phyloP scores from a whole-genome alignment of 2,888 invertebrate species.

The Pyralis farinalis region DNA sequence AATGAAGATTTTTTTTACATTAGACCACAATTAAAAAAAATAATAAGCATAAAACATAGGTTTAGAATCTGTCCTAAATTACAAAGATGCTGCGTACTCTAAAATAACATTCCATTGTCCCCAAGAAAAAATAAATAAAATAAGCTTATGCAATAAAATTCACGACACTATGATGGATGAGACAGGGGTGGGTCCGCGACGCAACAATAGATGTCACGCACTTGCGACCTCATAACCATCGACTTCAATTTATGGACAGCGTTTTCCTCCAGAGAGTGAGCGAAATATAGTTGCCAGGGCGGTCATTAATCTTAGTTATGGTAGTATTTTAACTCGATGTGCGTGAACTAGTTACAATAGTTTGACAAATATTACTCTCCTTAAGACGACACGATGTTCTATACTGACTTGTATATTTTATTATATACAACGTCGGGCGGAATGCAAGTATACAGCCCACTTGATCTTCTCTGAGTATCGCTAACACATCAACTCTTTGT shows the following conservation, averaged over 20 bases:
- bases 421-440: too few species aligned
- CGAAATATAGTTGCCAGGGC: slow-evolving; percentile 20
- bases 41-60: too few species aligned
- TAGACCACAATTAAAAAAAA: too few species aligned
- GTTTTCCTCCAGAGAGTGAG: slow-evolving; percentile 37
- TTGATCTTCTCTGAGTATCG: too few species aligned
- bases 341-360: slow-evolving; percentile 13
- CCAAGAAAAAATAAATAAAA: slow-evolving; percentile 25
- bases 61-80: too few species aligned
- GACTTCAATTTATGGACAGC: slow-evolving; percentile 57
- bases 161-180: slow-evolving; percentile 52
- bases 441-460: too few species aligned
- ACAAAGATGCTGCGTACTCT: background rate
- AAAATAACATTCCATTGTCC: slow-evolving; percentile 19
- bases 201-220: slow-evolving; percentile 63
- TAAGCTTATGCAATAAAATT: slow-evolving; percentile 40
- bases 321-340: slow-evolving; percentile 18
- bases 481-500: too few species aligned
- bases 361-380: slow-evolving; percentile 3
- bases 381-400: too few species aligned
- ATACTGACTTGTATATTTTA: too few species aligned
- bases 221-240: slow-evolving; percentile 65
- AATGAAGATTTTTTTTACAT: too few species aligned
- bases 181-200: slow-evolving; percentile 28
- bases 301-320: slow-evolving; percentile 21